Conservation (phyloP, 2,888 invertebrate species). For the Hypsopygia costalis region DNA sequence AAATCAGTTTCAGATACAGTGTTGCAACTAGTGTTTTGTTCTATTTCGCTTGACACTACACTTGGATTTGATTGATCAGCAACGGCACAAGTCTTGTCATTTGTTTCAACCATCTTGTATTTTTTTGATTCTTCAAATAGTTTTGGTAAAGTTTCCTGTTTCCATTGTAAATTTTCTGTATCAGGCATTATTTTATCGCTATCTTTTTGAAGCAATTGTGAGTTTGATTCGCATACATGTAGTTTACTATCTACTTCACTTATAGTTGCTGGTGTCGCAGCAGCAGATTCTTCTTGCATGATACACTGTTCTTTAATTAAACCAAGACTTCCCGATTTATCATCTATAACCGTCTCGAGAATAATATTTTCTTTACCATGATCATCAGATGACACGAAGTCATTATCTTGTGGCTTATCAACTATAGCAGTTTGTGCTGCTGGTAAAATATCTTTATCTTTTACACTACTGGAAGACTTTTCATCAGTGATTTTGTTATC, state of each 20-base stretch:
- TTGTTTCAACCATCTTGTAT: too few species aligned
- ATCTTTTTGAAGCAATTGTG: too few species aligned
- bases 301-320: too few species aligned
- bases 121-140: neutral
- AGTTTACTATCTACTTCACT: too few species aligned
- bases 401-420: neutral
- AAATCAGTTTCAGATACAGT: slow-evolving; percentile 28
- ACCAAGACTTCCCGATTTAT: too few species aligned
- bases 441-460: slow-evolving; percentile 9
- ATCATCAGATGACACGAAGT: neutral
- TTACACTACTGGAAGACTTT: slow-evolving; percentile 39
- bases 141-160: neutral
- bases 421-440: slow-evolving; percentile 13
- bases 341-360: too few species aligned
- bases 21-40: neutral
- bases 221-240: too few species aligned
- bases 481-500: slow-evolving; percentile 41
- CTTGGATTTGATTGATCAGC: too few species aligned
- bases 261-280: too few species aligned
- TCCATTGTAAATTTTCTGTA: neutral
- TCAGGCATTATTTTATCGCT: too few species aligned
- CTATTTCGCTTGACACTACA: neutral
- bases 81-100: neutral
- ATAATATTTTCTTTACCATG: too few species aligned
- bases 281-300: too few species aligned